Percentiles rank a stretch among this genome's conserved stretches.
Conservation (phyloP, 2,888 invertebrate species). For the Brachylomia viminalis region DNA sequence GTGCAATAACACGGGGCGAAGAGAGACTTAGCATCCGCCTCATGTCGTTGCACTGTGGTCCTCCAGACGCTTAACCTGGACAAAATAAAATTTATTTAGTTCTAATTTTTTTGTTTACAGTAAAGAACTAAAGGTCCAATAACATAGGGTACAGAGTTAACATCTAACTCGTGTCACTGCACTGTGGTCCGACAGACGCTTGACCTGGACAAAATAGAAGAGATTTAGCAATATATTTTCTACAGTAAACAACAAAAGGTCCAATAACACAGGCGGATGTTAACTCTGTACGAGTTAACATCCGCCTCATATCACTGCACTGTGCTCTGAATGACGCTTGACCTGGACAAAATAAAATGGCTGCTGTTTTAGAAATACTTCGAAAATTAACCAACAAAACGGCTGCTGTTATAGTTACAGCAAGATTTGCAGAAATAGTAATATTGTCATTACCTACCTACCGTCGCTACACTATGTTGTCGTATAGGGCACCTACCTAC, state of each 20-base stretch:
- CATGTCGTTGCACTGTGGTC: conserved; percentile 66
- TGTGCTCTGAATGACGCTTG: conserved; percentile 41
- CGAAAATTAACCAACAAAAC: background rate
- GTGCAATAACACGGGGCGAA: conserved; percentile 70
- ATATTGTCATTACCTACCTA: background rate
- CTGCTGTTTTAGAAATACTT: background rate
- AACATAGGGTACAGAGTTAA: conserved; percentile 64
- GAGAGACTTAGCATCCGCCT: conserved; percentile 66
- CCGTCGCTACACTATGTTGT: background rate
- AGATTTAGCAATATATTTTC: no score
- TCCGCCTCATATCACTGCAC: conserved; percentile 60
- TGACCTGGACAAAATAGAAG: background rate
- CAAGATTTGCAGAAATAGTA: no score
- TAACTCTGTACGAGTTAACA: conserved; percentile 65
- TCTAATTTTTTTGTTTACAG: background rate
- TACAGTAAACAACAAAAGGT: conserved; percentile 18
- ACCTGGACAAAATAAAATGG: background rate
- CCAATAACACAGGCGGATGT: conserved; percentile 69
- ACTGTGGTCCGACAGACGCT: conserved; percentile 52
- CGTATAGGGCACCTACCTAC: background rate
- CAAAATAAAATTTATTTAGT: conserved; percentile 5
- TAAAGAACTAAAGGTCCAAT: conserved; percentile 59
- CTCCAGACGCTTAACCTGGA: background rate
- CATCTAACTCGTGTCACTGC: conserved; percentile 55
- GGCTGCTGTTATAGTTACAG: background rate